Conservation (phyloP, 2,113 vertebrate genomes). For the Sturnus vulgaris region DNA sequence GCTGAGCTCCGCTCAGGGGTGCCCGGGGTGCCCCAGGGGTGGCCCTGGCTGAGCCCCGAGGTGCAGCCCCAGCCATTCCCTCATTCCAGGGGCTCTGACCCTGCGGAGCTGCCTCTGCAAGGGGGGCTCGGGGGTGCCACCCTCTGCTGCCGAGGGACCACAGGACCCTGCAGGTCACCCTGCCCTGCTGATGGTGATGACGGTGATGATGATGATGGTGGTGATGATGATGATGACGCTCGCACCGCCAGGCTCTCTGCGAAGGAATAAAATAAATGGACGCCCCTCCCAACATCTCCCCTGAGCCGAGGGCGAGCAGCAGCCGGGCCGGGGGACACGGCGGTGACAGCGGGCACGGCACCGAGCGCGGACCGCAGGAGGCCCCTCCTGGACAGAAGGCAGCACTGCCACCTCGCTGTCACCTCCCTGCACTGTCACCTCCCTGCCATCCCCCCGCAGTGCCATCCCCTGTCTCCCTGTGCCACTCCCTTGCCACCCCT, state of each 20-base stretch:
- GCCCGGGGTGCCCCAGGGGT: too few relatives aligned
- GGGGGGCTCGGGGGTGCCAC: too few relatives aligned
- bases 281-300: accelerated
- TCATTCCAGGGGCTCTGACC: too few relatives aligned
- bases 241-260: neutral
- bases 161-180: neutral
- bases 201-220: accelerated
- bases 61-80: neutral
- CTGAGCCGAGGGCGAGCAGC: neutral
- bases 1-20: too few relatives aligned
- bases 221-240: accelerated
- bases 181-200: neutral
- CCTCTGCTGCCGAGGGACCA: too few relatives aligned
- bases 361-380: neutral
- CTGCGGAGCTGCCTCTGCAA: neutral
- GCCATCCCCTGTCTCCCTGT: neutral
- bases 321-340: neutral
- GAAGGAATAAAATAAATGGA: neutral
- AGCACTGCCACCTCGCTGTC: neutral
- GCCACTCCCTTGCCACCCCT: neutral
- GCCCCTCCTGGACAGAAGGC: neutral
- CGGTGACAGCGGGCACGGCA: neutral
- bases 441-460: neutral
- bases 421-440: neutral
- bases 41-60: accelerated